phyloP scores from a whole-genome alignment of 2,113 vertebrate genomes.

The Lepus americanus region DNA sequence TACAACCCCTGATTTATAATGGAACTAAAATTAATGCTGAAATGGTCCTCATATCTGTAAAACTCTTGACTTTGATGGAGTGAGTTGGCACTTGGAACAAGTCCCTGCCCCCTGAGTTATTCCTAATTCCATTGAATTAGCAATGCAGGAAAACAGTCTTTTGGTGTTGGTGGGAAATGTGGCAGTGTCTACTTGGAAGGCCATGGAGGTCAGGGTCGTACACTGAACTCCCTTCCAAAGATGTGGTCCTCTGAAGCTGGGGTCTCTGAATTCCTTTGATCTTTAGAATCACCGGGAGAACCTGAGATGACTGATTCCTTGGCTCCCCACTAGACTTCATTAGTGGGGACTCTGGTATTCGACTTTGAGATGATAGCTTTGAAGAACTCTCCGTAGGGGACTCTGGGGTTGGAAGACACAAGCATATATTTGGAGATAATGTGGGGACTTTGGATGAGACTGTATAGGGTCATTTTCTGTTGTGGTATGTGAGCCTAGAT shows the following conservation, averaged over 20 bases:
- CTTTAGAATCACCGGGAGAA: background rate
- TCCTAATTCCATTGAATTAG: background rate
- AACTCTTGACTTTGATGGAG: background rate
- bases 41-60: background rate
- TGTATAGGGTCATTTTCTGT: background rate
- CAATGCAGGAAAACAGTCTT: background rate
- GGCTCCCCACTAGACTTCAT: background rate
- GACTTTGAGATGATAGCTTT: background rate
- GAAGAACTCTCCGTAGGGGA: background rate
- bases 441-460: background rate
- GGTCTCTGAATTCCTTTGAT: slow-evolving; percentile 23
- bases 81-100: background rate
- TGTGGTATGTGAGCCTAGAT: background rate
- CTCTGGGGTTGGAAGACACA: background rate
- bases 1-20: background rate
- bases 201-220: background rate
- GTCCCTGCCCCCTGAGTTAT: background rate
- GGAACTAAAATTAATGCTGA: background rate
- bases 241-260: background rate
- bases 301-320: background rate
- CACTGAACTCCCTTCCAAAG: background rate
- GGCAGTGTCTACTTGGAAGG: background rate
- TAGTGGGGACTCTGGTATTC: background rate
- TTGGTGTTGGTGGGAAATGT: background rate
- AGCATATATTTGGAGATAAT: background rate